These are phyloP conservation scores for Petrolisthes cinctipes DNA, from an alignment of 2,888 invertebrate genomes.

Conservation along the genomic window DNA sequence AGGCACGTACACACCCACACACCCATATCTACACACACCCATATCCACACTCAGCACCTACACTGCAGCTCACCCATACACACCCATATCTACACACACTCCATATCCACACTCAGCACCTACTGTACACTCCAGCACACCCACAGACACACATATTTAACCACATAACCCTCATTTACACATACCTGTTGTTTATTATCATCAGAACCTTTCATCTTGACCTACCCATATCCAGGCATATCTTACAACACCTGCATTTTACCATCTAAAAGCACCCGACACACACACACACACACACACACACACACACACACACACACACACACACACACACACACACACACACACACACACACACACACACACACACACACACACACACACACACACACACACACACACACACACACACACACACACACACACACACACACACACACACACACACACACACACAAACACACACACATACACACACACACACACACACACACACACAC, in stretches of 20 bases:
- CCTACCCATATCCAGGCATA: too few species aligned
- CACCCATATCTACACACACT: background rate
- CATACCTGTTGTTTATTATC: too few species aligned
- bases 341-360: constrained; percentile 1
- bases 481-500: background rate
- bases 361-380: constrained; percentile 1
- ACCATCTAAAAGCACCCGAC: too few species aligned
- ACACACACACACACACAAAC: background rate
- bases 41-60: too few species aligned
- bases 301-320: constrained; percentile 1
- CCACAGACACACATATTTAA: too few species aligned
- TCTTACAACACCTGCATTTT: too few species aligned
- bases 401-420: constrained; percentile 1
- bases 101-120: background rate
- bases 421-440: constrained; percentile 1
- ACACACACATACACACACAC: background rate
- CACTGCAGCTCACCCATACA: too few species aligned
- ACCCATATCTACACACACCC: background rate
- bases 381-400: constrained; percentile 1
- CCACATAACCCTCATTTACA: too few species aligned
- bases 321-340: constrained; percentile 1
- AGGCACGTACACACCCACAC: background rate
- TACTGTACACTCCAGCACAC: too few species aligned
- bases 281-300: constrained; percentile 1
- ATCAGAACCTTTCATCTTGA: too few species aligned